A percentile compares a stretch with the other conserved stretches of the same genome.
phyloP scores from a whole-genome alignment of 2,113 vertebrate genomes.

The Hirundichthys speculiger region DNA sequence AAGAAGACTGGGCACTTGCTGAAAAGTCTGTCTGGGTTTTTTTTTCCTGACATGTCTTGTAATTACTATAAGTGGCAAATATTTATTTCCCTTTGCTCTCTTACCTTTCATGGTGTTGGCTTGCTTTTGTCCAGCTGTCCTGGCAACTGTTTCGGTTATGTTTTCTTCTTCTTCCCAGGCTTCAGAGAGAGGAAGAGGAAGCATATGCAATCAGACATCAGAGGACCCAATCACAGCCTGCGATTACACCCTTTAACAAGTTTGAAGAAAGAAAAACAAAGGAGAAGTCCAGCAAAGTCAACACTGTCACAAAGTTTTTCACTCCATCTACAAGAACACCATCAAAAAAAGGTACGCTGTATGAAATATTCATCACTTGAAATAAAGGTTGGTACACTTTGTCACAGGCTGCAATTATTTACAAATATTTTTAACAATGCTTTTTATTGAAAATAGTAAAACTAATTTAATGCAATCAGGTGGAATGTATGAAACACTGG shows the following conservation, averaged over 20 bases:
- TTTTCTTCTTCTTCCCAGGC: constrained; percentile 68
- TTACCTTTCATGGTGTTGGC: neutral
- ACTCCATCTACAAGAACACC: constrained; percentile 87
- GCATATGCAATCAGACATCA: constrained; percentile 89
- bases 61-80: neutral
- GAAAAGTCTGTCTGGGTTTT: constrained; percentile 82
- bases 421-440: too few species aligned
- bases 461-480: too few species aligned
- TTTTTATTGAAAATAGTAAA: too few species aligned
- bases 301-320: constrained; percentile 96
- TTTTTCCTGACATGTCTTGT: neutral
- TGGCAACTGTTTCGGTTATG: neutral
- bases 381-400: too few species aligned
- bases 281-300: constrained; percentile 92
- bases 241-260: constrained; percentile 86
- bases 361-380: neutral
- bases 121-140: neutral
- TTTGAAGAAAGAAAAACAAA: constrained; percentile 95
- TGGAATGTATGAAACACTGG: too few species aligned
- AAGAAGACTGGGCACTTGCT: constrained; percentile 95
- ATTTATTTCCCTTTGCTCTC: neutral
- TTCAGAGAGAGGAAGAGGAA: constrained; percentile 92
- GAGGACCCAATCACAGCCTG: constrained; percentile 80
- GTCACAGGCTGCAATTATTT: too few species aligned
- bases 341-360: constrained; percentile 88